Evolutionary conservation across 2,113 vertebrate genomes (phyloP).

Genomic region (Campylomormyrus tamandua): DNA sequence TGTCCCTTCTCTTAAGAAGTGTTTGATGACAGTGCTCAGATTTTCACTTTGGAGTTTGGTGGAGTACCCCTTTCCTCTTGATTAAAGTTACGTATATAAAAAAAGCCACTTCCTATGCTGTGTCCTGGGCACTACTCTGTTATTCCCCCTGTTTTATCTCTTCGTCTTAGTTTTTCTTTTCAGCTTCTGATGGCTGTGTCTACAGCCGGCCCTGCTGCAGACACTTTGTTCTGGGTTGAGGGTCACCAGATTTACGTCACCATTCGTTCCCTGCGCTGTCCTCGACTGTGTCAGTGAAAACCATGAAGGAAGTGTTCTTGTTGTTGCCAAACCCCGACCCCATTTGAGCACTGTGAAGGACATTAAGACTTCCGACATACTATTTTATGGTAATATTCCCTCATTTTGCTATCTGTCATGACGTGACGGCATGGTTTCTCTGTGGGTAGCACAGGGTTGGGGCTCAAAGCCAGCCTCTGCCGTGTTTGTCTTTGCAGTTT

Average conservation of each 20-base stretch:
- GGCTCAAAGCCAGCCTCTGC: neutral
- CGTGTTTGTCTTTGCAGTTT: neutral
- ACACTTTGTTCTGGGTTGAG: neutral
- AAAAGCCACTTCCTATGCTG: neutral
- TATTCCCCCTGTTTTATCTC: neutral
- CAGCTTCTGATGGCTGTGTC: neutral
- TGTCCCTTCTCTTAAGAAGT: neutral
- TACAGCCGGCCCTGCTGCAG: neutral
- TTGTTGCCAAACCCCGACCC: neutral
- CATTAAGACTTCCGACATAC: neutral
- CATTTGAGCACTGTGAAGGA: neutral
- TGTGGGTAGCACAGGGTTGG: neutral
- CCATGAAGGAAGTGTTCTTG: neutral
- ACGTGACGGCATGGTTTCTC: neutral
- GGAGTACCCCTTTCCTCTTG: neutral
- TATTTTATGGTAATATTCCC: neutral
- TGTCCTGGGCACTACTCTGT: neutral
- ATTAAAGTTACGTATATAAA: neutral
- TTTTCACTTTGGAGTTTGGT: neutral
- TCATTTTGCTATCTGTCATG: neutral
- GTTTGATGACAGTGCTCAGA: neutral
- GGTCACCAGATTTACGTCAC: neutral
- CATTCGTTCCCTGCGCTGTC: neutral
- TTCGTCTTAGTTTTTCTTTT: neutral
- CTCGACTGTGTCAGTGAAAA: neutral